phyloP scores from a whole-genome alignment of 2,113 vertebrate species.

The Nibea coibor region DNA sequence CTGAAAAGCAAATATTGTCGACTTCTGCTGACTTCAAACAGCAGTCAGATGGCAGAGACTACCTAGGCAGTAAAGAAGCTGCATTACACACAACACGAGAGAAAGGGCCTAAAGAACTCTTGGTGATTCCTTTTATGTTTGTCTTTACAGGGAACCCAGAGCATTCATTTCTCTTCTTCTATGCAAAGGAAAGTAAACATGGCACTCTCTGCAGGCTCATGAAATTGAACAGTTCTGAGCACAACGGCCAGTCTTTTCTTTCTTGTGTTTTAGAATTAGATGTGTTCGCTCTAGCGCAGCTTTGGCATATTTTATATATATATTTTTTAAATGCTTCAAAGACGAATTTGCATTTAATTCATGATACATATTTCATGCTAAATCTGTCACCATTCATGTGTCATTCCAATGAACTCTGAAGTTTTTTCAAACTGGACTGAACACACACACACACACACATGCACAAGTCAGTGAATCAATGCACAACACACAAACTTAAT shows the following conservation, averaged over 20 bases:
- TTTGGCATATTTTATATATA: slow-evolving; percentile 38
- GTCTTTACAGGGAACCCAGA: slow-evolving; percentile 70
- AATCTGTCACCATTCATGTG: slow-evolving; percentile 51
- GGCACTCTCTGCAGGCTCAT: slow-evolving; percentile 63
- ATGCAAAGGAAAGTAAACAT: slow-evolving; percentile 73
- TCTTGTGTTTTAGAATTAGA: slow-evolving; percentile 67
- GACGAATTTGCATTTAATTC: slow-evolving; percentile 65
- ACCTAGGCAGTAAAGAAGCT: slow-evolving; percentile 67
- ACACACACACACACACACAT: slow-evolving; percentile 16
- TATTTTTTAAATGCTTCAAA: slow-evolving; percentile 49
- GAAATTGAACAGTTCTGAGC: slow-evolving; percentile 71
- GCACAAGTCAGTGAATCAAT: slow-evolving; percentile 40
- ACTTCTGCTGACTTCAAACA: slow-evolving; percentile 77
- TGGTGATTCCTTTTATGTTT: slow-evolving; percentile 76
- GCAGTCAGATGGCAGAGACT: slow-evolving; percentile 72
- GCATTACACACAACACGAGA: slow-evolving; percentile 70
- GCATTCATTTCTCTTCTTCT: slow-evolving; percentile 66
- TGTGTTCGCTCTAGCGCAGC: slow-evolving; percentile 43
- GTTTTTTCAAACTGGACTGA: slow-evolving; percentile 43
- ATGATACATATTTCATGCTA: slow-evolving; percentile 56
- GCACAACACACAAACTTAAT: slow-evolving; percentile 41
- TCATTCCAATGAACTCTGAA: slow-evolving; percentile 37
- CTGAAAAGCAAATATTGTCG: slow-evolving; percentile 78
- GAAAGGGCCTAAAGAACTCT: slow-evolving; percentile 74
- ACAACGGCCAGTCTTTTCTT: slow-evolving; percentile 47